phyloP scores from a whole-genome alignment of 2,113 vertebrate species.

The Camelus bactrianus region DNA sequence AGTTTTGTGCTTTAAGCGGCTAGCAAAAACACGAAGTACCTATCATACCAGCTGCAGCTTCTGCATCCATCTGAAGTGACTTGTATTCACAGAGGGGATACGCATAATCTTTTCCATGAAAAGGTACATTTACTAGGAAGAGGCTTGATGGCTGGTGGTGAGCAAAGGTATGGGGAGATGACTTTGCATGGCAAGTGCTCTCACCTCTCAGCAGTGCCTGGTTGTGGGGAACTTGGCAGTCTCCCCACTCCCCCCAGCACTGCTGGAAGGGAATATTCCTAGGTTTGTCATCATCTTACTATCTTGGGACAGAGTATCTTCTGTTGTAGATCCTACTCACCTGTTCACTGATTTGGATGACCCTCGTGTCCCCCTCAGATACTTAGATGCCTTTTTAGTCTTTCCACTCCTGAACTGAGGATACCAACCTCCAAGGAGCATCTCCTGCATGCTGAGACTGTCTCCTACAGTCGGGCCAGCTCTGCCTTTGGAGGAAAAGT shows the following conservation, averaged over 20 bases:
- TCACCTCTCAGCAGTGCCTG: neutral
- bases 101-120: neutral
- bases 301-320: neutral
- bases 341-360: neutral
- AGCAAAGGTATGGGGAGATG: neutral
- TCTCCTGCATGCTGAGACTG: neutral
- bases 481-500: neutral
- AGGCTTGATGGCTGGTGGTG: neutral
- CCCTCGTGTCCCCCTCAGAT: neutral
- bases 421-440: neutral
- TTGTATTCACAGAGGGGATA: neutral
- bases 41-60: neutral
- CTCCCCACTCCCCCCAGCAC: no score
- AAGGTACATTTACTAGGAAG: neutral
- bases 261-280: neutral
- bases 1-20: neutral
- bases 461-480: neutral
- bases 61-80: neutral
- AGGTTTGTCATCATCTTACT: neutral
- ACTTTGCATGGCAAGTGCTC: neutral
- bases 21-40: neutral
- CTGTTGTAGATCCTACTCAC: neutral
- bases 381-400: neutral
- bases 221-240: neutral
- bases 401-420: neutral